Evolutionary conservation across 2,888 invertebrate species (phyloP).

Genomic region (Leucophenga maculata): DNA sequence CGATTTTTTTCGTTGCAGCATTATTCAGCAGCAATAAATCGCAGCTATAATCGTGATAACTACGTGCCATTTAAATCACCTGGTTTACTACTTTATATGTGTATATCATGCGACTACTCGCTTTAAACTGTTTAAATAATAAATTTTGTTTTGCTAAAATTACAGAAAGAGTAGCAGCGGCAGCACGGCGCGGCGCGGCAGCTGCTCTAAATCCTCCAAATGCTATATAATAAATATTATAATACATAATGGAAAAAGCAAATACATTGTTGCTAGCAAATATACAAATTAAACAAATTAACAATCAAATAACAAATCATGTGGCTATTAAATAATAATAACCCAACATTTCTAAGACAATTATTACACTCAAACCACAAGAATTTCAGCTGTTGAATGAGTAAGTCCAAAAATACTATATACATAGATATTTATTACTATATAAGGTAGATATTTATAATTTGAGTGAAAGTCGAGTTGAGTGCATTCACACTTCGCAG

Average conservation of each 20-base stretch:
- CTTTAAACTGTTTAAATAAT: too few species aligned
- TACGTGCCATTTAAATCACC: not conserved
- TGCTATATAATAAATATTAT: too few species aligned
- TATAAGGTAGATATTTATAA: not conserved
- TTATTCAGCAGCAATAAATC: constrained; percentile 22
- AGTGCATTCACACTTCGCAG: not conserved
- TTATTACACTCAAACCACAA: constrained; percentile 13
- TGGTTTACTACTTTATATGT: not conserved
- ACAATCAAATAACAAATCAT: constrained; percentile 21
- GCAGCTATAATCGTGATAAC: too few species aligned
- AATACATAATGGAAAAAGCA: too few species aligned
- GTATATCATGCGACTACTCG: constrained; percentile 9
- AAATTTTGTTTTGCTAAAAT: too few species aligned
- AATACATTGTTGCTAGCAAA: too few species aligned
- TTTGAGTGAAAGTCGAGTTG: not conserved
- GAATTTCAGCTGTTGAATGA: constrained; percentile 13
- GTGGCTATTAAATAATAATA: constrained; percentile 19
- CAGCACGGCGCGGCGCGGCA: too few species aligned
- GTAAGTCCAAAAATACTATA: too few species aligned
- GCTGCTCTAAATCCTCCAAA: too few species aligned
- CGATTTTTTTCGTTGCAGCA: not conserved
- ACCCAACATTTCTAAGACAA: not conserved
- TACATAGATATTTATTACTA: too few species aligned
- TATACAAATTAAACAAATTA: not conserved
- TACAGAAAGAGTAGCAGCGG: too few species aligned